These are phyloP conservation scores for Epinephelus coioides DNA, from an alignment of 2,797 vertebrate species.

Conservation along the genomic window DNA sequence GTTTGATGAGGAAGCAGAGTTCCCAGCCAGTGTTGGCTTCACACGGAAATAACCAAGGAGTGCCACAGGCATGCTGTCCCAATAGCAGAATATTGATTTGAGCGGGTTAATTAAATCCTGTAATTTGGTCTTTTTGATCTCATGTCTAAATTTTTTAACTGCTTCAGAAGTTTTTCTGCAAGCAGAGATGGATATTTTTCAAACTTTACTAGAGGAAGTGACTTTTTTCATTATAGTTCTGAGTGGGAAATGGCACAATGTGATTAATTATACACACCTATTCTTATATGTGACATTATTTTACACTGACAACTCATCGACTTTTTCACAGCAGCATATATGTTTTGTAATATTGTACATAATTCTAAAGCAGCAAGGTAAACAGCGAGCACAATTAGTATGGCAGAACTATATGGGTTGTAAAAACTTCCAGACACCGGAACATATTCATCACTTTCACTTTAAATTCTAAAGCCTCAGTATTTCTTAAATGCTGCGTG, in stretches of 20 bases:
- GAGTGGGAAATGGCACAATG: slow-evolving; percentile 37
- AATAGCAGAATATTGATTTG: slow-evolving; percentile 34
- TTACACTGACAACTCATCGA: slow-evolving; percentile 19
- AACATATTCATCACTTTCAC: slow-evolving; percentile 40
- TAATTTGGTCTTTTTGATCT: slow-evolving; percentile 42
- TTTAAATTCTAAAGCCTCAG: slow-evolving; percentile 26
- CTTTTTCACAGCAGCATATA: slow-evolving; percentile 42
- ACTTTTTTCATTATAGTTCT: not conserved
- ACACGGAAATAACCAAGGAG: slow-evolving; percentile 55
- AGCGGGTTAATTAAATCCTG: slow-evolving; percentile 32
- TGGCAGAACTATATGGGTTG: not conserved
- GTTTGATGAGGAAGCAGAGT: slow-evolving; percentile 75
- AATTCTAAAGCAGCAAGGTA: not conserved
- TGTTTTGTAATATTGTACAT: slow-evolving; percentile 10
- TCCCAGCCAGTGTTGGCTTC: slow-evolving; percentile 63
- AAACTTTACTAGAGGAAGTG: not conserved
- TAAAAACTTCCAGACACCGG: slow-evolving; percentile 5
- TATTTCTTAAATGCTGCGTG: slow-evolving; percentile 26
- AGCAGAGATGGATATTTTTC: not conserved
- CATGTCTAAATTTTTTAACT: slow-evolving; percentile 13
- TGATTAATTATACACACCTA: slow-evolving; percentile 35
- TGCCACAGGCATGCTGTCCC: slow-evolving; percentile 25
- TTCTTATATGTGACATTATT: slow-evolving; percentile 29
- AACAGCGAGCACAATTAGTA: slow-evolving; percentile 1
- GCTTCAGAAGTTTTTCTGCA: not conserved